A percentile compares a stretch with the other conserved stretches of the same genome.
Evolutionary conservation across 2,888 invertebrate genomes (phyloP).

Genomic region (Julus scandinavius): DNA sequence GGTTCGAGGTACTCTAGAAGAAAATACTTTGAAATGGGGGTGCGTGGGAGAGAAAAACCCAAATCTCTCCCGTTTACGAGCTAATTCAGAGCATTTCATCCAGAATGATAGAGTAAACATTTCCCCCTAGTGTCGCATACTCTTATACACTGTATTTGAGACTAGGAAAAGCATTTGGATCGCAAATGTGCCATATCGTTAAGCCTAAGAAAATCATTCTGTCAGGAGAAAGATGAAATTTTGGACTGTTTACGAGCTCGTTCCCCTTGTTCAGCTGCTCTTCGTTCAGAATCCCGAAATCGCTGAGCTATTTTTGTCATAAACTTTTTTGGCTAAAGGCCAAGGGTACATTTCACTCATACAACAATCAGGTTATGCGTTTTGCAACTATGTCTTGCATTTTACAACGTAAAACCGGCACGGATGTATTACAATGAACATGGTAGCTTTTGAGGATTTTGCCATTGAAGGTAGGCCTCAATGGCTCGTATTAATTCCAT

Average conservation of each 20-base stretch:
- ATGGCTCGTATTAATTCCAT: not conserved
- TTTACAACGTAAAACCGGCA: not conserved
- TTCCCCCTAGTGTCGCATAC: not conserved
- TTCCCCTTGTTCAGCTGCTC: not conserved
- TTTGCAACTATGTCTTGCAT: not conserved
- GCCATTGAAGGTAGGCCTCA: constrained; percentile 10
- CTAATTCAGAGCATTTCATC: not conserved
- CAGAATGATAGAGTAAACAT: not conserved
- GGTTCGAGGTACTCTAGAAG: not conserved
- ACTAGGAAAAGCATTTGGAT: not conserved
- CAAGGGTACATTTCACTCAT: not conserved
- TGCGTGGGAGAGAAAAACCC: not conserved
- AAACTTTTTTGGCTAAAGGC: not conserved
- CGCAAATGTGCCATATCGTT: not conserved
- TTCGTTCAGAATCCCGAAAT: not conserved
- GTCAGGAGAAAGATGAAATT: not conserved
- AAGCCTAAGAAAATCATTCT: not conserved
- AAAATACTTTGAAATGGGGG: not conserved
- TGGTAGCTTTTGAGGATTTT: not conserved
- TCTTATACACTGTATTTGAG: not conserved
- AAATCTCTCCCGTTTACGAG: not conserved
- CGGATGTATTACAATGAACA: not conserved
- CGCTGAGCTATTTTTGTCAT: not conserved
- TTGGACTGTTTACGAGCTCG: not conserved
- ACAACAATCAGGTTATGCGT: too few species aligned